Evolutionary conservation across 2,797 vertebrate genomes (phyloP), one percentile per base, ranked within the genome.

Genomic region (Danio aesculapii): DNA sequence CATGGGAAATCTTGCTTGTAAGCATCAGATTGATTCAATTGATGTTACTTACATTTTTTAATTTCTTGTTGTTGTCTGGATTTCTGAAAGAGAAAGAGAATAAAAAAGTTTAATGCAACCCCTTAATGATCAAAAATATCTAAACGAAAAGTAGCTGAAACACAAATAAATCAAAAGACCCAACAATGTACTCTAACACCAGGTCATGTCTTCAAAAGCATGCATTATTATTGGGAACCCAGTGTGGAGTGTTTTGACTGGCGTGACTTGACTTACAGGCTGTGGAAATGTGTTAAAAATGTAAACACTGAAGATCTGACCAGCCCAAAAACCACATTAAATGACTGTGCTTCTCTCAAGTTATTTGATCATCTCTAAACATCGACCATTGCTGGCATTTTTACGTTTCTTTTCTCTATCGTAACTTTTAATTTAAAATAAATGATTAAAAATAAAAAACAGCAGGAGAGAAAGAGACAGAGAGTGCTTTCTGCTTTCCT

Each of bases 21-120:
- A 30, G 3, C 30, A 30, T 30, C 30, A 30, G 30, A 30, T 1
- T 1, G 30, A 30, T 30, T 30, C 47, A 50, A n/a, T 5, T 57
- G 11, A 58, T 9, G 14, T 16, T 87, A 96, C 95, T 96, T 92
- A 96, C 95, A 89, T 96, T 95, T 93, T 94, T 95, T 88, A 96
- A 92, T 86, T 95, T 97, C 86, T 93, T 92, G 87, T 88, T 95
- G 86, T 47, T 93, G 88, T 96, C 95, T 81, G 80, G 77, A 83
- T 88, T 92, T 91, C 95, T 96, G 30, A 30, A 90, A 72, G 84
- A 79, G 75, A n/a, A 46, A 47, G 47, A 41, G 74, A 72, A 63
- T 81, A 77, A 61, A 17, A 30, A 47, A 57, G 8, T 1, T 14
- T 43, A 47, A 3, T 12, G 47, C 5, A 68, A 49, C 9, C 10